phyloP scores from a whole-genome alignment of 2,113 vertebrate genomes.

The Eptesicus fuscus region DNA sequence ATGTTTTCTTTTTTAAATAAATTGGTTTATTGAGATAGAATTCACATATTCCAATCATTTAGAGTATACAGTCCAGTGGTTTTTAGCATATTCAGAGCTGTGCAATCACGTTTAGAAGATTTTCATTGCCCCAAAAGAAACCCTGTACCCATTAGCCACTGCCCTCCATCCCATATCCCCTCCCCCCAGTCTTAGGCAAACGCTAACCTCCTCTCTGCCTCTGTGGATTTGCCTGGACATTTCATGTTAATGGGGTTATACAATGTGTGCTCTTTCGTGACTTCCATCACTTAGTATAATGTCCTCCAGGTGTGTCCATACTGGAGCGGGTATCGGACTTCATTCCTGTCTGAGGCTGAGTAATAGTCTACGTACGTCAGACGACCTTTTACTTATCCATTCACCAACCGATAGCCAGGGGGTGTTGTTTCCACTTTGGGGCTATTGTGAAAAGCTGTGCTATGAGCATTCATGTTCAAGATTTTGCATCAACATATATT shows the following conservation, averaged over 20 bases:
- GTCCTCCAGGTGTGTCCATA: background rate
- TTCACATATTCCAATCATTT: background rate
- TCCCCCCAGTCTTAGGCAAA: background rate
- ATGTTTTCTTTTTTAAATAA: background rate
- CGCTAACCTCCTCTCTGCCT: background rate
- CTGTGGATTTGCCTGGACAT: background rate
- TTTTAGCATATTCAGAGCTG: background rate
- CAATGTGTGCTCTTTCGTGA: background rate
- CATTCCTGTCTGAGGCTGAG: background rate
- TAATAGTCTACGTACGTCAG: accelerated
- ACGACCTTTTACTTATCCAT: accelerated
- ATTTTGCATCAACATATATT: background rate
- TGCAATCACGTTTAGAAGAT: background rate
- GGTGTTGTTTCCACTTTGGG: background rate
- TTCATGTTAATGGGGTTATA: background rate
- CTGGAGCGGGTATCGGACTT: accelerated
- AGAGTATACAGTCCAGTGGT: background rate
- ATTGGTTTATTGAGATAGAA: background rate
- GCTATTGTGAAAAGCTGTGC: background rate
- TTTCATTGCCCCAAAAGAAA: background rate
- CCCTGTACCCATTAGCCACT: accelerated
- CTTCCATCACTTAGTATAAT: background rate
- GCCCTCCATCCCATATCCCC: accelerated
- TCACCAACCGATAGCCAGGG: background rate
- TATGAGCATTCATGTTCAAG: accelerated